A percentile compares a stretch with the other conserved stretches of the same genome.
Conservation (phyloP, 2,888 invertebrate species). For the Neocrepidodera transversa region DNA sequence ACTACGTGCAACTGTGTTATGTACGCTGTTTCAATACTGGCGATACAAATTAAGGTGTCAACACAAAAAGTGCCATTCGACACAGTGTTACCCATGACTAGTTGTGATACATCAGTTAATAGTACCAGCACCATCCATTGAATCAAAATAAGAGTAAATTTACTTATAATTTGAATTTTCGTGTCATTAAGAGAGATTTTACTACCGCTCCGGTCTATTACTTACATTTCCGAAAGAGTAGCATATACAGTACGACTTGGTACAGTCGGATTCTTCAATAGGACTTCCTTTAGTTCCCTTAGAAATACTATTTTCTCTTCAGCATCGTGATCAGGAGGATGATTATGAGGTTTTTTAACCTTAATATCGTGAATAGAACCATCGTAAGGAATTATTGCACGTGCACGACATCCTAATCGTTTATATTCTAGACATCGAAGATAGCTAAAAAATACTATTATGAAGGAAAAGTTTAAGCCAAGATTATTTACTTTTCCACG, state of each 20-base stretch:
- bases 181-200: too few relatives aligned
- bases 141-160: too few relatives aligned
- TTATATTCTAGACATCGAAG: slow-evolving; percentile 57
- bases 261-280: slow-evolving; percentile 50
- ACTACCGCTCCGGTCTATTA: too few relatives aligned
- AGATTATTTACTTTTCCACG: too few relatives aligned
- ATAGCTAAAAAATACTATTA: slow-evolving; percentile 47
- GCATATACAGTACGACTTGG: slow-evolving; percentile 52
- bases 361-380: slow-evolving; percentile 57
- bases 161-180: too few relatives aligned
- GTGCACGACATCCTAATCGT: slow-evolving; percentile 56
- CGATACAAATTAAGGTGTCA: too few relatives aligned
- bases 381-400: slow-evolving; percentile 55
- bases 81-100: too few relatives aligned
- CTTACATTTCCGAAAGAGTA: slow-evolving; percentile 54
- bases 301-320: slow-evolving; percentile 58
- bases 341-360: slow-evolving; percentile 56
- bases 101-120: too few relatives aligned
- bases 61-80: too few relatives aligned
- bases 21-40: too few relatives aligned
- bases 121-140: too few relatives aligned
- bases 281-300: slow-evolving; percentile 55
- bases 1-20: too few relatives aligned
- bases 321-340: slow-evolving; percentile 56
- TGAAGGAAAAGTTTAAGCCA: neutral